A percentile compares a stretch with the other conserved stretches of the same genome.
Evolutionary conservation across 1,140 invertebrate genomes (phyloP).

Genomic region (Aphelenchoides avenae): DNA sequence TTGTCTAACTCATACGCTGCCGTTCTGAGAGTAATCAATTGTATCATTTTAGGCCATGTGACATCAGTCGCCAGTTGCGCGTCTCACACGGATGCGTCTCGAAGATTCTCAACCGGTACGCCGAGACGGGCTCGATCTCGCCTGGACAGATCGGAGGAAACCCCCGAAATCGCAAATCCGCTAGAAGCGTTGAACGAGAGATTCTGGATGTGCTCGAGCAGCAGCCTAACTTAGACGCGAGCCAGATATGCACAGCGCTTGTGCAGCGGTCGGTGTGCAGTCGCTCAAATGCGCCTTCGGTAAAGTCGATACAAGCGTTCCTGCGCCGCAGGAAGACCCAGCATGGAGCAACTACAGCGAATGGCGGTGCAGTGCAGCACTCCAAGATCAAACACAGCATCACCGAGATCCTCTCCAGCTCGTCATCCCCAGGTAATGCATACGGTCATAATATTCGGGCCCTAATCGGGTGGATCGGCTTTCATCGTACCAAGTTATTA

Average conservation of each 20-base stretch:
- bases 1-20: constrained; percentile 2
- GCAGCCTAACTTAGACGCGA: not conserved
- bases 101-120: constrained; percentile 80
- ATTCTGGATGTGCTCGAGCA: not conserved
- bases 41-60: constrained; percentile 68
- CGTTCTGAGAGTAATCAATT: not conserved
- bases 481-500: too few species aligned
- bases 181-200: not conserved
- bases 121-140: constrained; percentile 82
- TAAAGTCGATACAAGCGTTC: not conserved
- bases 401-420: too few species aligned
- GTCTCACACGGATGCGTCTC: constrained; percentile 86
- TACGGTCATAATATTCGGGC: too few species aligned
- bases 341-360: too few species aligned
- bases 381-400: too few species aligned
- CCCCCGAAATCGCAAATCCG: not conserved
- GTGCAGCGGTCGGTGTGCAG: not conserved
- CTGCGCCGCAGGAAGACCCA: too few species aligned
- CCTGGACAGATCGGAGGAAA: not conserved
- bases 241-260: not conserved
- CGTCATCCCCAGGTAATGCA: too few species aligned
- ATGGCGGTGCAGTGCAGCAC: too few species aligned
- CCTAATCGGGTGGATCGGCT: too few species aligned
- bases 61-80: constrained; percentile 77
- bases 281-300: not conserved